Evolutionary conservation across 2,797 vertebrate genomes (phyloP).

Genomic region (Tapera naevia): DNA sequence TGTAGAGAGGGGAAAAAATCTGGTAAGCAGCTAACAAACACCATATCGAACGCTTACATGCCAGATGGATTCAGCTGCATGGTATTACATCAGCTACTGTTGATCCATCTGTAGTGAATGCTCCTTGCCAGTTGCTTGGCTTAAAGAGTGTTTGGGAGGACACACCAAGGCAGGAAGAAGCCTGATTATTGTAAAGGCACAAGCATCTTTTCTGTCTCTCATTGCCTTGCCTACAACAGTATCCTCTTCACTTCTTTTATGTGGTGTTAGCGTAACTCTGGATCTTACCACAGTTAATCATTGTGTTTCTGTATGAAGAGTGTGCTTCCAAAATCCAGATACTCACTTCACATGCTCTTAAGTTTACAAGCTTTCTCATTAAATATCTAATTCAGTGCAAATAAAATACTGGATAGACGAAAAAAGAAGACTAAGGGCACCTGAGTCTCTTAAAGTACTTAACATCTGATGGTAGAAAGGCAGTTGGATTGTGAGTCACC

Average conservation of each 20-base stretch:
- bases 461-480: neutral
- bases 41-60: neutral
- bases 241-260: neutral
- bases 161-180: neutral
- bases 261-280: neutral
- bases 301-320: fast-evolving
- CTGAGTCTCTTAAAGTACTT: neutral
- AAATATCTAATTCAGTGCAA: neutral
- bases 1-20: neutral
- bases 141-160: neutral
- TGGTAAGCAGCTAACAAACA: neutral
- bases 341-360: neutral
- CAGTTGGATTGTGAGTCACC: too few species aligned
- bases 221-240: neutral
- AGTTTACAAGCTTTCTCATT: neutral
- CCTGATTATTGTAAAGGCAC: neutral
- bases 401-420: neutral
- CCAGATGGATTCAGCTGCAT: conserved; percentile 18
- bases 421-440: neutral
- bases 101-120: neutral
- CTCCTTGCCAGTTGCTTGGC: neutral
- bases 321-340: neutral
- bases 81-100: neutral
- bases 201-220: neutral
- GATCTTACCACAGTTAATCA: neutral